Base-by-base conservation (phyloP, 2,797 vertebrate genomes). In the Falco cherrug region DNA sequence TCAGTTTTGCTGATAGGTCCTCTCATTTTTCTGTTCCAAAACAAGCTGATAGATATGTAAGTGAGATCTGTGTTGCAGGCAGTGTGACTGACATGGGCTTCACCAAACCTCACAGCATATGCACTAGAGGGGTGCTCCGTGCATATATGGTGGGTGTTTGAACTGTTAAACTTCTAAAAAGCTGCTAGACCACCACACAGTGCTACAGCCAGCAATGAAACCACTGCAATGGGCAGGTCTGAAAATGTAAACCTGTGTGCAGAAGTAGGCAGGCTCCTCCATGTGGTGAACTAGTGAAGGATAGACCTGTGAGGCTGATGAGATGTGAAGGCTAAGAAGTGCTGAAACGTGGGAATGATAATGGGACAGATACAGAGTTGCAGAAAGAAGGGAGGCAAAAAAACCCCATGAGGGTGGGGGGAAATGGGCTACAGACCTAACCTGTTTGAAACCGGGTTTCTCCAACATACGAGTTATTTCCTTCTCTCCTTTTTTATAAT, bases 361-460 rank as follows among this genome's bases (percentile, higher is more conserved):
- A 43, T 19, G 16, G 39, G 18, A 61, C 6, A 57, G 18, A 79
- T 21, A 35, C 20, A 8, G 5, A 48, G 3, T 9, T 82, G 33
- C 3, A 26, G 41, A 60, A 35, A 1, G 8, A 10, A 48, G 10
- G 5, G 5, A 73, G 31, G 11, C 2, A 64, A 68, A 60, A 56
- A 41, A 0, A 0, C 4, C 57, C 13, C 7, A 6, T 41, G 39
- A 71, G 3, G 7, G 1, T 48, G 9, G 3, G 3, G 8, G 1
- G 3, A 75, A 60, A 41, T 16, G 4, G 9, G 3, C 92, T 76
- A 56, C 10, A 61, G 13, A 3, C 19, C n/a, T 70, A 67, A 57
- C 4, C 5, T 50, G 6, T 21, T 57, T 37, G n/a, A 90, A 89
- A 78, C 0, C 6, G 29, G 18, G n/a, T 76, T 61, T 75, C 33